These are phyloP conservation scores for Microcaecilia unicolor DNA, from an alignment of 2,797 vertebrate species.

Conservation along the genomic window DNA sequence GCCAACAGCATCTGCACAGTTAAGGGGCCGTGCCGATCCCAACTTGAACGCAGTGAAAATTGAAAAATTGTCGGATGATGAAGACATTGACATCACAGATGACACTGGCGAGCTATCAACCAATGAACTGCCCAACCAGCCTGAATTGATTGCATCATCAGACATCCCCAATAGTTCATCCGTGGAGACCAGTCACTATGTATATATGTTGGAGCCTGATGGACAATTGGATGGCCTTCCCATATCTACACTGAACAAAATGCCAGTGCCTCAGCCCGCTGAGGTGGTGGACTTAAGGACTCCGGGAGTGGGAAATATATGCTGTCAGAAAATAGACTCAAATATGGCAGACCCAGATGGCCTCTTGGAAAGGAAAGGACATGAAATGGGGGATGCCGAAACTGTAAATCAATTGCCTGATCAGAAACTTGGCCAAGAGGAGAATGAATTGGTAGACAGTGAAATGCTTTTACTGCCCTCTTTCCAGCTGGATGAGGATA, in stretches of 20 bases:
- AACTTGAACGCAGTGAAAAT: constrained; percentile 80
- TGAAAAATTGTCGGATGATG: constrained; percentile 83
- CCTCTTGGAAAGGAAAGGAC: constrained; percentile 9
- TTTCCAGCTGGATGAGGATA: constrained; percentile 37
- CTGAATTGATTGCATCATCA: constrained; percentile 11
- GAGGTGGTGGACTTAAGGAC: too few species aligned
- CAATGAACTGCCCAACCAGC: constrained; percentile 18
- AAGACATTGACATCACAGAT: constrained; percentile 93
- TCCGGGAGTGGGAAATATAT: too few species aligned
- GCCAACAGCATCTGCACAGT: background rate
- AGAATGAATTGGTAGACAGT: constrained; percentile 11
- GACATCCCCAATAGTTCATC: constrained; percentile 3
- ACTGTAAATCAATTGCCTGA: background rate
- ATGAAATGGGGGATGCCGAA: background rate
- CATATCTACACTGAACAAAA: constrained; percentile 3
- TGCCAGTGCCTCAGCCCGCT: background rate
- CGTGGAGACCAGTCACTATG: constrained; percentile 7
- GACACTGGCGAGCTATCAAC: constrained; percentile 54
- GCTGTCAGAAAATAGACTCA: too few species aligned
- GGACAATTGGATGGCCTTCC: constrained; percentile 2
- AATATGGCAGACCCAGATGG: background rate
- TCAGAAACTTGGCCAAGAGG: constrained; percentile 17
- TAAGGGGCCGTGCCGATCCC: constrained; percentile 47
- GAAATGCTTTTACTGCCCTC: constrained; percentile 30
- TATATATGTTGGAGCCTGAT: constrained; percentile 3